Percentiles rank a stretch among this genome's conserved stretches.
phyloP scores from a whole-genome alignment of 92 coral and sea anemone species.

The Epizoanthus ramosus region DNA sequence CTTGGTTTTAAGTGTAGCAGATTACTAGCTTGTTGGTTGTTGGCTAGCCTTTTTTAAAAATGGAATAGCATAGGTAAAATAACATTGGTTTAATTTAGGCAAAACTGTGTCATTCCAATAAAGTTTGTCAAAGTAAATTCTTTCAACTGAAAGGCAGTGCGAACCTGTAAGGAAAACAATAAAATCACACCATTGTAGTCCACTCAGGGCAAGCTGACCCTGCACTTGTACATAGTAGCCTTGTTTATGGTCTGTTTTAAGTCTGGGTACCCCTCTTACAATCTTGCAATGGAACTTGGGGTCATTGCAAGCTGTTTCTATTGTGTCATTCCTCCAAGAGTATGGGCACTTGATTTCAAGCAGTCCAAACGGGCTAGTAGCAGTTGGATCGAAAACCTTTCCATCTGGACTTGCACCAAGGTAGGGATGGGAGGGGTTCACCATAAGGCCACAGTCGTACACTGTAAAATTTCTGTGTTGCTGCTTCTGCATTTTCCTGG shows the following conservation, averaged over 20 bases:
- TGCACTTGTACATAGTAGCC: conserved; percentile 67
- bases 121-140: conserved; percentile 53
- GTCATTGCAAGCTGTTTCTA: conserved; percentile 60
- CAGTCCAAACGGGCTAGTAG: conserved; percentile 56
- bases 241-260: conserved; percentile 46
- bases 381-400: conserved; percentile 73
- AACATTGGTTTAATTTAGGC: conserved; percentile 55
- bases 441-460: conserved; percentile 64
- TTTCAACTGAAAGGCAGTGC: conserved; percentile 57
- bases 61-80: conserved; percentile 62
- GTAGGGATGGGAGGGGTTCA: conserved; percentile 66
- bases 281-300: conserved; percentile 48
- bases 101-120: conserved; percentile 66
- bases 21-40: background rate
- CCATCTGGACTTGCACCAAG: conserved; percentile 76
- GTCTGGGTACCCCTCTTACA: conserved; percentile 47
- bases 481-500: conserved; percentile 57
- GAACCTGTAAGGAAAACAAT: conserved; percentile 63
- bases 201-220: conserved; percentile 73
- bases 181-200: conserved; percentile 63
- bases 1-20: background rate
- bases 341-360: conserved; percentile 66
- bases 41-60: conserved; percentile 26
- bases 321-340: conserved; percentile 47
- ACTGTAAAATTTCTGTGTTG: conserved; percentile 54